Evolutionary conservation across 2,797 vertebrate species (phyloP).

Genomic region (Dryobates pubescens): DNA sequence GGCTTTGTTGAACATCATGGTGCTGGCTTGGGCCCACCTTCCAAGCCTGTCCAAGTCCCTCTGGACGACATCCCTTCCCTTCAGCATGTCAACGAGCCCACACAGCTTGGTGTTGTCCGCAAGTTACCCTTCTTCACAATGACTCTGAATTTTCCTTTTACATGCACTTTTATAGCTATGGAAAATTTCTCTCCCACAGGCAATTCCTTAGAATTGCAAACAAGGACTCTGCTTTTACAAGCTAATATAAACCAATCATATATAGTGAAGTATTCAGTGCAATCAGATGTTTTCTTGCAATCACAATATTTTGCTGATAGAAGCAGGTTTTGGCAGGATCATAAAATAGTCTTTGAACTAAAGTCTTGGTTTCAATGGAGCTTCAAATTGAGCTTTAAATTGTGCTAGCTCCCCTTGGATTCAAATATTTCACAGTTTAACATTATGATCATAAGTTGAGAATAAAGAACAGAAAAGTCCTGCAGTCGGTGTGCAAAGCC

Average conservation of each 20-base stretch:
- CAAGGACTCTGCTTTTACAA: not conserved
- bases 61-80: too few relatives aligned
- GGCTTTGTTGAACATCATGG: too few relatives aligned
- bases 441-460: not conserved
- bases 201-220: not conserved
- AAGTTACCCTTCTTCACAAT: not conserved
- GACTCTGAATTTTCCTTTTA: not conserved
- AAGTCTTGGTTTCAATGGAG: not conserved
- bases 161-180: not conserved
- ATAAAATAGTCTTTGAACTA: not conserved
- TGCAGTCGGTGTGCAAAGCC: not conserved
- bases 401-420: not conserved
- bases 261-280: not conserved
- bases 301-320: not conserved
- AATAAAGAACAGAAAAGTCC: not conserved
- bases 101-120: too few relatives aligned
- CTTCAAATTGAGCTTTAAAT: not conserved
- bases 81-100: too few relatives aligned
- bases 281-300: not conserved
- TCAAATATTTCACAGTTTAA: not conserved
- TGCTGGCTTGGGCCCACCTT: too few relatives aligned
- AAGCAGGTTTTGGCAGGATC: not conserved
- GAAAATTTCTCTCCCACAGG: not conserved
- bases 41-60: too few relatives aligned
- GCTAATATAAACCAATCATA: not conserved